Evolutionary conservation across 2,888 invertebrate genomes (phyloP).

Genomic region (Stomorhina lunata): DNA sequence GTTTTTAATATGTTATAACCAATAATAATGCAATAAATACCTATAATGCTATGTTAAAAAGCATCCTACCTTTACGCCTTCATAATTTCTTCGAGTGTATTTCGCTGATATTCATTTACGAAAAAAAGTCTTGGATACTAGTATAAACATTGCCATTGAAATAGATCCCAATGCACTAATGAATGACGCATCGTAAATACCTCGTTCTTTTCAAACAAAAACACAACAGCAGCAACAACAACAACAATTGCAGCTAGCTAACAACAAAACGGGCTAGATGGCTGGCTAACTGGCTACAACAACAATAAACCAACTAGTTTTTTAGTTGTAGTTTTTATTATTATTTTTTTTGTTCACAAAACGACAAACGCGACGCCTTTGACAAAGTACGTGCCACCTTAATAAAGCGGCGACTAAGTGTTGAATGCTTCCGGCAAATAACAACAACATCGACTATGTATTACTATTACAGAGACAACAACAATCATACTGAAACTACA

Average conservation of each 20-base stretch:
- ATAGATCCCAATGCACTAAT: conserved; percentile 45
- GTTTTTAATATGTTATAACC: no score
- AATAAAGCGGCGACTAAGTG: conserved; percentile 77
- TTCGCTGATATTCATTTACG: neutral
- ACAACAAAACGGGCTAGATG: conserved; percentile 9
- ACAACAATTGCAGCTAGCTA: neutral
- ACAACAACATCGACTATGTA: conserved; percentile 63
- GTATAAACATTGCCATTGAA: conserved; percentile 22
- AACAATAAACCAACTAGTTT: conserved; percentile 46
- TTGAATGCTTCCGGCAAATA: conserved; percentile 76
- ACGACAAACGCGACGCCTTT: conserved; percentile 71
- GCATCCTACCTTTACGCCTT: no score
- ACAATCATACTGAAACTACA: conserved; percentile 15
- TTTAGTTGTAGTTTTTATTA: neutral
- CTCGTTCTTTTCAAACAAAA: neutral
- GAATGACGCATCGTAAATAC: conserved; percentile 56
- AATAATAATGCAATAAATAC: no score
- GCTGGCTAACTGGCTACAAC: conserved; percentile 27
- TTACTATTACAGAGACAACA: neutral
- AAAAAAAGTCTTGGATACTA: neutral
- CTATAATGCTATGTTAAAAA: no score
- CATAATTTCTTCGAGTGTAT: conserved; percentile 9
- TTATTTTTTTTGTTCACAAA: conserved; percentile 20
- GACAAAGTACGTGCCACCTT: conserved; percentile 77
- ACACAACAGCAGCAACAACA: conserved; percentile 11